Conservation (phyloP, 2,113 vertebrate genomes). For the Gallinago jamesoni region DNA sequence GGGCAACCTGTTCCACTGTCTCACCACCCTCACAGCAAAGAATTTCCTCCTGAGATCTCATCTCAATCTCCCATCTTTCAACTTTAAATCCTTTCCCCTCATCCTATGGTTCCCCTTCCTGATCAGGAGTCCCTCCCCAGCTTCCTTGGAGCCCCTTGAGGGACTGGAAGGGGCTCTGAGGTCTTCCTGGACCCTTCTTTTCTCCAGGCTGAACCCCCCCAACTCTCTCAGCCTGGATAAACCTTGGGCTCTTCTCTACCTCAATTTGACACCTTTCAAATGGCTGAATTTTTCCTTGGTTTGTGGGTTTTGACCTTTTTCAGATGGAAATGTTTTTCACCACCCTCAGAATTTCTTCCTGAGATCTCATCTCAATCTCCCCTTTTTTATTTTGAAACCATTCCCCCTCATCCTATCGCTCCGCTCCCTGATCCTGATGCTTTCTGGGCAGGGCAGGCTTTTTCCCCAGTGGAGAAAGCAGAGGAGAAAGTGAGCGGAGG, state of each 20-base stretch:
- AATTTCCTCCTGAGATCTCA: background rate
- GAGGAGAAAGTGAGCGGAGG: background rate
- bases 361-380: too few species aligned
- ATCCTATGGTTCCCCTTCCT: background rate
- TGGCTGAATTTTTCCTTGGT: background rate
- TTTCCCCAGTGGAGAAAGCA: background rate
- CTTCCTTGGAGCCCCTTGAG: background rate
- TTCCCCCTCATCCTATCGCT: too few species aligned
- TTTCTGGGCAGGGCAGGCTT: background rate
- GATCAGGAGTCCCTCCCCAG: background rate
- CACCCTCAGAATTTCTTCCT: too few species aligned
- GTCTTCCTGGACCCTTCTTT: background rate
- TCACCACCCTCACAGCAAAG: background rate
- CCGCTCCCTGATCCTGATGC: background rate
- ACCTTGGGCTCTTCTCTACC: background rate
- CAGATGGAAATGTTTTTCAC: background rate
- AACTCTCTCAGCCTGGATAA: background rate
- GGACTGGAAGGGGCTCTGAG: background rate
- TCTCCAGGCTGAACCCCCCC: background rate
- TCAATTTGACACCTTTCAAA: background rate
- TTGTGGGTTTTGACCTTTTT: background rate
- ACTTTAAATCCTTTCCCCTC: rapidly evolving
- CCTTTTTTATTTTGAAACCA: too few species aligned
- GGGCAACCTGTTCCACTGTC: background rate
- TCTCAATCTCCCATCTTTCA: background rate